Evolutionary conservation across 2,113 vertebrate species (phyloP).

Genomic region (Chaenocephalus aceratus): DNA sequence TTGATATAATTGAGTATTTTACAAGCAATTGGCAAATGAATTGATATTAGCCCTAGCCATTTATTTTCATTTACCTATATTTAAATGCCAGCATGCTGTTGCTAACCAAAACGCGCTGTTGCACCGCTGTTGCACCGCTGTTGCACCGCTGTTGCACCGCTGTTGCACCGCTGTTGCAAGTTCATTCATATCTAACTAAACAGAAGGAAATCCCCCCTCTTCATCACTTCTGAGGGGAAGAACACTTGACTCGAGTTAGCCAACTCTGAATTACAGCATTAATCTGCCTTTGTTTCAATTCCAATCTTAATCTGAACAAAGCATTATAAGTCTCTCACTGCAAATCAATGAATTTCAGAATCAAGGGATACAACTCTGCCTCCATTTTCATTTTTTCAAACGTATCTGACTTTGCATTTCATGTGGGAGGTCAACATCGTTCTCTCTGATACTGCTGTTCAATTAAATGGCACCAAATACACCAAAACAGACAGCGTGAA

Average conservation of each 20-base stretch:
- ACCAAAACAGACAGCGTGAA: constrained; percentile 20
- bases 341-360: constrained; percentile 46
- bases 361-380: constrained; percentile 50
- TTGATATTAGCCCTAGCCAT: background rate
- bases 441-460: constrained; percentile 46
- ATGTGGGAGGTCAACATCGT: constrained; percentile 49
- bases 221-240: constrained; percentile 3
- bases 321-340: constrained; percentile 35
- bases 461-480: constrained; percentile 52
- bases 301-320: background rate
- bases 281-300: constrained; percentile 37
- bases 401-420: constrained; percentile 49
- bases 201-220: background rate
- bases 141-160: background rate
- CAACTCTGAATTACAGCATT: constrained; percentile 69
- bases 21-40: background rate
- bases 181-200: background rate
- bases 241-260: constrained; percentile 15
- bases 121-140: too few species aligned
- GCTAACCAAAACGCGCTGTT: background rate
- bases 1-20: background rate
- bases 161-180: background rate
- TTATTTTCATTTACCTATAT: background rate
- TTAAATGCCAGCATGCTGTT: background rate
- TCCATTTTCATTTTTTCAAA: constrained; percentile 42